Percentiles rank a stretch among this genome's conserved stretches.
phyloP scores from a whole-genome alignment of 2,113 vertebrate genomes.

The Passer montanus region DNA sequence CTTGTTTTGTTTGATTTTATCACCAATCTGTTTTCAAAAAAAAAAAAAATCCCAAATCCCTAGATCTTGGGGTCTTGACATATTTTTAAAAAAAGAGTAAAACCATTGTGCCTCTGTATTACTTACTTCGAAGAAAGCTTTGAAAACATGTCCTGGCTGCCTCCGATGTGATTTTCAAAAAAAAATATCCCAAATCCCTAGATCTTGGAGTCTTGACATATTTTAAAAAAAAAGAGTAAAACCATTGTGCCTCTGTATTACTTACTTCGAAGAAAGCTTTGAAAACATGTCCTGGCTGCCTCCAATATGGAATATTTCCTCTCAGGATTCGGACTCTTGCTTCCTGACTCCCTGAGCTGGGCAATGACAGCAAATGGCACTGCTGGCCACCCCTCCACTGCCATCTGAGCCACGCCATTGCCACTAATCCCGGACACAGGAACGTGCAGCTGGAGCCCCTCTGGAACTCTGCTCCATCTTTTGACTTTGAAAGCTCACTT shows the following conservation, averaged over 20 bases:
- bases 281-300: not conserved
- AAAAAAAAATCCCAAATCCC: not conserved
- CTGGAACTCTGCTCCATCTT: not conserved
- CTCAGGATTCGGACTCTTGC: not conserved
- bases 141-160: not conserved
- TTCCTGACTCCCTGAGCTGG: not conserved
- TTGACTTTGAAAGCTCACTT: not conserved
- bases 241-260: not conserved
- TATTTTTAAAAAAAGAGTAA: not conserved
- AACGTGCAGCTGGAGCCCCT: not conserved
- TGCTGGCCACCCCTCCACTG: not conserved
- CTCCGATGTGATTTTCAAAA: too few relatives aligned
- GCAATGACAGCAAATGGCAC: not conserved
- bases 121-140: not conserved
- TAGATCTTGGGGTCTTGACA: not conserved
- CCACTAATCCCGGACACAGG: not conserved
- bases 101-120: not conserved
- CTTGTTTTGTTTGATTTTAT: not conserved
- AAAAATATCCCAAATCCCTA: too few relatives aligned
- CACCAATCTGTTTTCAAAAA: not conserved
- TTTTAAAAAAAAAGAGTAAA: not conserved
- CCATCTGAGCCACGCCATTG: fast-evolving
- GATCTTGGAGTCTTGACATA: not conserved
- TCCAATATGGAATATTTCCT: not conserved
- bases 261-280: not conserved